phyloP scores from a whole-genome alignment of 2,113 vertebrate genomes.

The Scartelaos histophorus region DNA sequence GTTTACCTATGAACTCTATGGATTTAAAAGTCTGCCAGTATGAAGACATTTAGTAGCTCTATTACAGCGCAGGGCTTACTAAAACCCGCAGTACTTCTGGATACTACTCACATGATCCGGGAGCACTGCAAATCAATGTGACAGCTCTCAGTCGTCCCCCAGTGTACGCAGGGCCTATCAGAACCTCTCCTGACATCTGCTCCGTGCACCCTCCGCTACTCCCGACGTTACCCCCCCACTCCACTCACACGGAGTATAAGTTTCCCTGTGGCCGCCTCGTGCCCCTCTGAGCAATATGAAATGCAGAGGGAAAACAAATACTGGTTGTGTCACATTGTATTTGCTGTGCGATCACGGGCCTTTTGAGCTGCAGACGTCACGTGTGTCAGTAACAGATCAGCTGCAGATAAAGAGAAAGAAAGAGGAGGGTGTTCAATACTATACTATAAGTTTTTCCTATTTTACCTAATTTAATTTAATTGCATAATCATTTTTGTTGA shows the following conservation, averaged over 20 bases:
- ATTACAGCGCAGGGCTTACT: conserved; percentile 25
- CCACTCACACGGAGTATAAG: conserved; percentile 23
- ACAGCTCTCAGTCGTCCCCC: conserved; percentile 76
- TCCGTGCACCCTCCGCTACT: conserved; percentile 56
- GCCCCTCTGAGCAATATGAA: conserved; percentile 76
- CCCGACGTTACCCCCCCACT: conserved; percentile 36
- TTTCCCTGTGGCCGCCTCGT: conserved; percentile 64
- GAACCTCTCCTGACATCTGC: conserved; percentile 75
- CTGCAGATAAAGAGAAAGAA: conserved; percentile 39
- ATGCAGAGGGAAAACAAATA: conserved; percentile 74
- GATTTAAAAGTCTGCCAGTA: conserved; percentile 8
- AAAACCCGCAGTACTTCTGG: conserved; percentile 15
- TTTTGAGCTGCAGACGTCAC: conserved; percentile 72
- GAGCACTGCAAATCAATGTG: conserved; percentile 73
- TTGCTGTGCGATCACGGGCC: conserved; percentile 59
- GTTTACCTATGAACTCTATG: neutral
- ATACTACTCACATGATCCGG: conserved; percentile 12
- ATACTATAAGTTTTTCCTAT: neutral
- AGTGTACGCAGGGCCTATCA: conserved; percentile 72
- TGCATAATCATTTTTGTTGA: neutral
- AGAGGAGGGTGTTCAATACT: neutral
- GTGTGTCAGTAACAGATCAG: conserved; percentile 75
- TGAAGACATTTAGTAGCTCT: conserved; percentile 42
- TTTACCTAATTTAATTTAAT: neutral
- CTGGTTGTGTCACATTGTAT: conserved; percentile 76